Evolutionary conservation across 2,113 vertebrate species (phyloP).

Genomic region (Machaerirhynchus nigripectus): DNA sequence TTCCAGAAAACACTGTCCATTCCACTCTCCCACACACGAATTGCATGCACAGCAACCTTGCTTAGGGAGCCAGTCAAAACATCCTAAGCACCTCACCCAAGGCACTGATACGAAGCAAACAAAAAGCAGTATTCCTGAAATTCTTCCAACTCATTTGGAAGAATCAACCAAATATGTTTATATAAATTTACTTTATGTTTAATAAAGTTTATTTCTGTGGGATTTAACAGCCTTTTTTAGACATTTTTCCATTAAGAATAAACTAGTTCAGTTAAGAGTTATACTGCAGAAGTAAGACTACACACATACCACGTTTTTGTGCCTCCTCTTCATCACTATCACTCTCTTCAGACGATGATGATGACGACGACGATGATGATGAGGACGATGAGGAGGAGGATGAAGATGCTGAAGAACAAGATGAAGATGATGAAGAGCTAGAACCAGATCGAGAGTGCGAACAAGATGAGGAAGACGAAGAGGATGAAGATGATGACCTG

Average conservation of each 20-base stretch:
- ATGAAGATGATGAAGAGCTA: conserved; percentile 81
- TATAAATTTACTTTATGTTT: neutral
- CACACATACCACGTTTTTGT: conserved; percentile 76
- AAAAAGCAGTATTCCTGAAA: neutral
- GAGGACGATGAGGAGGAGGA: conserved; percentile 81
- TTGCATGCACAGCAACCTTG: neutral
- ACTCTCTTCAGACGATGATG: conserved; percentile 91
- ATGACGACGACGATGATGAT: conserved; percentile 89
- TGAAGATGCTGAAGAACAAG: conserved; percentile 80
- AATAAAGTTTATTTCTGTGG: neutral
- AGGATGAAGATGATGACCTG: conserved; percentile 90
- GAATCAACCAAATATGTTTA: neutral
- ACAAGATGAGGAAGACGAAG: conserved; percentile 89
- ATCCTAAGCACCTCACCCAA: neutral
- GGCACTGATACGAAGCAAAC: neutral
- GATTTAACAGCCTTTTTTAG: neutral
- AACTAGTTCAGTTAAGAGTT: neutral
- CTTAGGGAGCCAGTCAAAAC: neutral
- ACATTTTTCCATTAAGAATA: neutral
- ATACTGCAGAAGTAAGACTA: conserved; percentile 31
- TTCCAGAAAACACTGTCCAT: neutral
- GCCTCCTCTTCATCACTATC: conserved; percentile 85
- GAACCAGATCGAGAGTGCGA: conserved; percentile 91
- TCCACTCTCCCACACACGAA: neutral
- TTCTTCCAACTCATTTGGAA: neutral